Base-by-base conservation (phyloP, 2,797 vertebrate species). In the Tokudaia tokunoshimensis region DNA sequence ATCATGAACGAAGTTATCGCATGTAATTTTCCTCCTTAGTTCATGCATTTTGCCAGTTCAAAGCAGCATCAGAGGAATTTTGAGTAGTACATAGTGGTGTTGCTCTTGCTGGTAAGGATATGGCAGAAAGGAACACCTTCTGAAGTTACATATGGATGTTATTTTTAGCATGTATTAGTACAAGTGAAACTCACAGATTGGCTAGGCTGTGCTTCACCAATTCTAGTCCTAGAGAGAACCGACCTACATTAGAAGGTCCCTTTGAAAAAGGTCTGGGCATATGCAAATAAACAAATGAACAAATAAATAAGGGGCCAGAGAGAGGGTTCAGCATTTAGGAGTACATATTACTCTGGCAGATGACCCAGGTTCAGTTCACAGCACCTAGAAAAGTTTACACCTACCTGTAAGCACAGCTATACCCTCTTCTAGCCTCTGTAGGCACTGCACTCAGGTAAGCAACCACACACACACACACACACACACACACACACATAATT, bases 101-200 rank as follows among this genome's bases (percentile, higher is more conserved):
- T 29, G 44, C 67, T 94, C 79, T 84, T 57, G 37, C 80, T 31
- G 5, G 12, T 37, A 82, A 59, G 50, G n/a, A 79, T 50, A 26
- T 47, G 50, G 78, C 72, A 95, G 59, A 92, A 47, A 55, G 67
- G 24, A 67, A 61, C 89, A 75, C 12, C 57, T 85, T 75, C 85
- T 70, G 79, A 89, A 74, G 86, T 65, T 94, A 79, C 80, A 90
- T 57, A 26, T 75, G n/a, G n/a, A 41, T 90, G 80, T 47, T 92
- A 75, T 79, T 95, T 75, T 87, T 79, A 83, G 55, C 89, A 55
- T 83, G 89, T 89, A 82, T 85, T 78, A 67, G 61, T 91, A 83
- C 34, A 67, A 74, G 0, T 22, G 52, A 94, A 91, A 19, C 75
- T 86, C 75, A 82, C 44, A 92, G 37, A 95, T 76, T 91, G 22